Evolutionary conservation across 2,797 vertebrate species (phyloP).

Genomic region (Synaphobranchus kaupii): DNA sequence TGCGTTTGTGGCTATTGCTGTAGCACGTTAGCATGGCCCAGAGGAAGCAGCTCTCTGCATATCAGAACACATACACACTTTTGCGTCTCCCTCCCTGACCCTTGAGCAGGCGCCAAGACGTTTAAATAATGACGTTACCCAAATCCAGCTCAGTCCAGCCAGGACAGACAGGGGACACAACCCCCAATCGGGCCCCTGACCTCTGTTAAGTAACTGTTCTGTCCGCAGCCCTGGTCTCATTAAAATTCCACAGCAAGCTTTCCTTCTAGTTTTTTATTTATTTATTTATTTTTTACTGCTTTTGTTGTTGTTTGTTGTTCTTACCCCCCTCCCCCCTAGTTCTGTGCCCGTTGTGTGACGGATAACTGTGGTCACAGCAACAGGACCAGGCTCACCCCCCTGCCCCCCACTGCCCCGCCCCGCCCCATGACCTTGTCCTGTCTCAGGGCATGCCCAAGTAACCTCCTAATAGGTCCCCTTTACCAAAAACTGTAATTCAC

Average conservation of each 20-base stretch:
- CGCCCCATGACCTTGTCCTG: background rate
- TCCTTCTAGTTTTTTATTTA: slow-evolving; percentile 28
- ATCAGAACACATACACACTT: background rate
- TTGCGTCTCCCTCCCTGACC: slow-evolving; percentile 43
- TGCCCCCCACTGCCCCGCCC: background rate
- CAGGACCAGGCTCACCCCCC: background rate
- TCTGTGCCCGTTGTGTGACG: background rate
- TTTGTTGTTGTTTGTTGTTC: slow-evolving; percentile 63
- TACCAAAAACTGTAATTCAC: background rate
- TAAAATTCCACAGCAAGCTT: slow-evolving; percentile 66
- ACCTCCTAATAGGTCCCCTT: background rate
- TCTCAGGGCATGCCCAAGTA: background rate
- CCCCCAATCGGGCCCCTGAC: slow-evolving; percentile 72
- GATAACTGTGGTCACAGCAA: background rate
- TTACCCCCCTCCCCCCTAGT: slow-evolving; percentile 29
- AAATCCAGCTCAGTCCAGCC: slow-evolving; percentile 61
- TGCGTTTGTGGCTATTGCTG: background rate
- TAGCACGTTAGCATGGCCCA: background rate
- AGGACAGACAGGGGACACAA: slow-evolving; percentile 66
- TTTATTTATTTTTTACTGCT: background rate
- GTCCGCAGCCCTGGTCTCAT: slow-evolving; percentile 69
- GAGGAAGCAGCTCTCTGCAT: background rate
- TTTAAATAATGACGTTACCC: slow-evolving; percentile 61
- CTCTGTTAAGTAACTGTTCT: slow-evolving; percentile 60
- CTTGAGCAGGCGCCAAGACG: slow-evolving; percentile 54